Percentiles rank a stretch among this genome's conserved stretches.
phyloP scores from a whole-genome alignment of 2,797 vertebrate genomes.

The Anas capensis region DNA sequence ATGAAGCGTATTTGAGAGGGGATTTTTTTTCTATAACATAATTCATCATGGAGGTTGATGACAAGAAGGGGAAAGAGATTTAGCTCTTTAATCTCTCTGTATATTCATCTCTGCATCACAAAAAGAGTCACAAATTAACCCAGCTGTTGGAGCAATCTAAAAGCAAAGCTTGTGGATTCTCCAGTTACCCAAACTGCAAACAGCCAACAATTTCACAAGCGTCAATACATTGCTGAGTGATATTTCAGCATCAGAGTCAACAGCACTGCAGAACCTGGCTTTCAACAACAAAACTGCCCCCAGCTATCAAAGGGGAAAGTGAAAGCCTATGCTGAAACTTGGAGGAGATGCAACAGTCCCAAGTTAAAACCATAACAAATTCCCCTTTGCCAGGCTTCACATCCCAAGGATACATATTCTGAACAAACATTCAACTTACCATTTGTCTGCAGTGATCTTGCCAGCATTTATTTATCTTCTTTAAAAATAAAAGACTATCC shows the following conservation, averaged over 20 bases:
- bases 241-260: neutral
- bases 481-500: constrained; percentile 89
- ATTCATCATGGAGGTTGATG: neutral
- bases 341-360: neutral
- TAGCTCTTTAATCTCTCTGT: neutral
- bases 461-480: constrained; percentile 82
- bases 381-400: neutral
- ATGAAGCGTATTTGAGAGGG: rapidly evolving
- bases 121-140: neutral
- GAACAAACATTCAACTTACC: constrained; percentile 72
- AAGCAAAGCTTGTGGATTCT: neutral
- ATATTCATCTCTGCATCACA: neutral
- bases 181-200: neutral
- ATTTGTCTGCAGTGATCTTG: constrained; percentile 86
- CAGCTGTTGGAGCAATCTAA: neutral
- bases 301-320: neutral
- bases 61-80: neutral
- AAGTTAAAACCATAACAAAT: neutral
- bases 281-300: neutral
- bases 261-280: neutral
- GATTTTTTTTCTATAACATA: neutral
- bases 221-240: neutral
- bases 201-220: neutral
- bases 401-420: neutral
- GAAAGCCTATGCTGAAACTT: neutral